These are phyloP conservation scores for Julus scandinavius DNA, from an alignment of 2,888 invertebrate genomes.

Conservation along the genomic window DNA sequence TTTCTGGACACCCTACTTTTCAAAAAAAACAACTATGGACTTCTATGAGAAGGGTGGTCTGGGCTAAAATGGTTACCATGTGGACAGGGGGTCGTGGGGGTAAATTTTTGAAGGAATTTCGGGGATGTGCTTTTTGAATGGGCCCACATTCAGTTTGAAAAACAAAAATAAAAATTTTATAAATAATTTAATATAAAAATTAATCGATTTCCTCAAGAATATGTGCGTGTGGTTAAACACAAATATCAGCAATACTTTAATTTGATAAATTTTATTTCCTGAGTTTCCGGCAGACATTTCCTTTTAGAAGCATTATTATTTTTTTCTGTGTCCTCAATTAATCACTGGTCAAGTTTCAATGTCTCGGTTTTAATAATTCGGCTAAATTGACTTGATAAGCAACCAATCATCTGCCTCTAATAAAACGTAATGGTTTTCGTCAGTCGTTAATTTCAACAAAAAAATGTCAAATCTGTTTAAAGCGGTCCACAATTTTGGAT, in stretches of 20 bases:
- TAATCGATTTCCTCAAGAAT: not conserved
- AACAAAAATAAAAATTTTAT: no score
- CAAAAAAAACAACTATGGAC: no score
- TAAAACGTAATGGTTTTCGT: not conserved
- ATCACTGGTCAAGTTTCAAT: not conserved
- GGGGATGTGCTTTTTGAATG: no score
- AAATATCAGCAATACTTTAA: not conserved
- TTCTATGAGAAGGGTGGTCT: no score
- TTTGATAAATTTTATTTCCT: not conserved
- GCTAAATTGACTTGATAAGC: not conserved
- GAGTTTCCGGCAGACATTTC: not conserved
- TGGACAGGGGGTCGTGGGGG: no score
- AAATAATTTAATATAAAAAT: no score
- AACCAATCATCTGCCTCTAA: not conserved
- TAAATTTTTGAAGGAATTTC: no score
- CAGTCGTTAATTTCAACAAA: not conserved
- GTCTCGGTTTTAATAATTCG: slow-evolving; percentile 3
- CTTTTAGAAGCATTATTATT: not conserved
- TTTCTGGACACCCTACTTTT: no score
- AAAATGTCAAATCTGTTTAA: not conserved
- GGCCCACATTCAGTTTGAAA: no score
- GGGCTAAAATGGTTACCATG: no score
- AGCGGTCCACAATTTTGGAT: not conserved
- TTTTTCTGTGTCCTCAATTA: not conserved
- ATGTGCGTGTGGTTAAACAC: not conserved